Conservation (phyloP, 1,140 invertebrate species). For the Apis dorsata region DNA sequence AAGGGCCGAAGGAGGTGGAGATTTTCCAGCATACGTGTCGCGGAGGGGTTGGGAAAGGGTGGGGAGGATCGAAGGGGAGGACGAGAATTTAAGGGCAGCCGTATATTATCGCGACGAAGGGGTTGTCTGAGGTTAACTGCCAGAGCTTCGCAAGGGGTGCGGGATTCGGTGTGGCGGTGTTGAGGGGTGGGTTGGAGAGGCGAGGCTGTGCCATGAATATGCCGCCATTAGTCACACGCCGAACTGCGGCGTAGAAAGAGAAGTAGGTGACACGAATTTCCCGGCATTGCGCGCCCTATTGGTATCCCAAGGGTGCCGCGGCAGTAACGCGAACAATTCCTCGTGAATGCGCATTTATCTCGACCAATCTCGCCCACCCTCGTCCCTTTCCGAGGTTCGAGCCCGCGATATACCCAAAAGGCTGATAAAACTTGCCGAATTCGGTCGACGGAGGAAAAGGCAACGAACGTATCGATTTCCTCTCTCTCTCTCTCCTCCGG, state of each 20-base stretch:
- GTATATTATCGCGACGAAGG: conserved; percentile 67
- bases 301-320: conserved; percentile 58
- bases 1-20: background rate
- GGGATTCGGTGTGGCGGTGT: conserved; percentile 37
- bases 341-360: conserved; percentile 65
- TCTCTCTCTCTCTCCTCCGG: background rate
- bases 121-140: conserved; percentile 70
- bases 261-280: conserved; percentile 68
- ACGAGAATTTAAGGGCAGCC: conserved; percentile 67
- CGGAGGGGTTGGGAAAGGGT: conserved; percentile 11
- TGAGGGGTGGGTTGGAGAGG: conserved; percentile 28
- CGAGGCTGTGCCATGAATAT: conserved; percentile 65
- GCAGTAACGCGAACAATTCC: conserved; percentile 65
- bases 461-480: background rate
- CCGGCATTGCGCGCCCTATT: conserved; percentile 66
- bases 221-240: conserved; percentile 69
- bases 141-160: conserved; percentile 61
- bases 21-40: conserved; percentile 36
- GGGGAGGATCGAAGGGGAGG: conserved; percentile 45
- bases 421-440: conserved; percentile 53
- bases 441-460: conserved; percentile 38
- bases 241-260: conserved; percentile 65
- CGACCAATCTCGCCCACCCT: conserved; percentile 22
- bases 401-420: conserved; percentile 34
- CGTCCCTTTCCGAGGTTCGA: conserved; percentile 1